phyloP scores from a whole-genome alignment of 2,888 invertebrate species.

The Odiellus spinosus region DNA sequence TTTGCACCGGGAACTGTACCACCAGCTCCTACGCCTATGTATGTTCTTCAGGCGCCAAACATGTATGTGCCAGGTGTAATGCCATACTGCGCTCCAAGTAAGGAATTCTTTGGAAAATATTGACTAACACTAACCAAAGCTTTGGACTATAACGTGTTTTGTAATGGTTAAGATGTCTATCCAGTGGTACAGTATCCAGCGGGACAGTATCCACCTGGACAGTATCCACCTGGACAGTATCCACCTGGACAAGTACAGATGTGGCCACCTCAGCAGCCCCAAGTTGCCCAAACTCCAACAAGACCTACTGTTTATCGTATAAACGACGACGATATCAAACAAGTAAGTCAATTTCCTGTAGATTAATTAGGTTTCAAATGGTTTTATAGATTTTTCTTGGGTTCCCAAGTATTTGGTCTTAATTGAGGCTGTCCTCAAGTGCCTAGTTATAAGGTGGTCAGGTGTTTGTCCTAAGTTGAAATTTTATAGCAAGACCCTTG shows the following conservation, averaged over 20 bases:
- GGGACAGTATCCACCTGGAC: too few species aligned
- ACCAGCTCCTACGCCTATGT: constrained; percentile 44
- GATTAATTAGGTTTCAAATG: background rate
- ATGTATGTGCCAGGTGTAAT: constrained; percentile 3
- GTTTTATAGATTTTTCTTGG: too few species aligned
- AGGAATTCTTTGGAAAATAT: background rate
- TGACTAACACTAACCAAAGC: too few species aligned
- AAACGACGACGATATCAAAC: constrained; percentile 12
- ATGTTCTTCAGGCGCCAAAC: constrained; percentile 34
- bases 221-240: background rate
- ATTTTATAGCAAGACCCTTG: too few species aligned
- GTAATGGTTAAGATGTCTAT: too few species aligned
- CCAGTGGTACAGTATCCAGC: too few species aligned
- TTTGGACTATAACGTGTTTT: too few species aligned
- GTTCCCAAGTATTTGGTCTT: too few species aligned
- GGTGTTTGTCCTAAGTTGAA: too few species aligned
- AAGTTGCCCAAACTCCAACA: background rate
- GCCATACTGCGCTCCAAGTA: background rate
- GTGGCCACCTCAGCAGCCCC: background rate
- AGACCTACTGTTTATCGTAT: constrained; percentile 3
- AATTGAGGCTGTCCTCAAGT: too few species aligned
- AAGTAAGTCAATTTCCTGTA: background rate
- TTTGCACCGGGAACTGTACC: constrained; percentile 1
- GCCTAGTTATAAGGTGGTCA: too few species aligned
- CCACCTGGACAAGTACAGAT: background rate